Conservation (phyloP, 2,113 vertebrate species). For the Ictalurus punctatus region DNA sequence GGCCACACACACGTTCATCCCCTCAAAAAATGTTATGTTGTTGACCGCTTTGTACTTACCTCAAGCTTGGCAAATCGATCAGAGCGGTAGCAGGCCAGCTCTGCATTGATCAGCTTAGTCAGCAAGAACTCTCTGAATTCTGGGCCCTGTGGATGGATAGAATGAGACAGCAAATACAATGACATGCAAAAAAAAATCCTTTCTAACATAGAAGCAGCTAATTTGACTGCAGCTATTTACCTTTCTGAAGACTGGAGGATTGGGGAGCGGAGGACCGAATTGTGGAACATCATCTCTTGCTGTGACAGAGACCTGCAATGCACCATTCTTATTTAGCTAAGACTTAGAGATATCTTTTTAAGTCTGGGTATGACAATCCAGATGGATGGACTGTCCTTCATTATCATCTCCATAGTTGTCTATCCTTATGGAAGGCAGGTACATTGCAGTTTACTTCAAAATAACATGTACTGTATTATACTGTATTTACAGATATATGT, state of each 20-base stretch:
- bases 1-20: neutral
- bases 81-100: slow-evolving; percentile 90
- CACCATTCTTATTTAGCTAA: slow-evolving; percentile 31
- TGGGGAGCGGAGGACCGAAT: slow-evolving; percentile 87
- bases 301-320: slow-evolving; percentile 85
- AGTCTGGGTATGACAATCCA: neutral
- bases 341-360: neutral
- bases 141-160: slow-evolving; percentile 70
- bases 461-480: neutral
- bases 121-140: slow-evolving; percentile 95
- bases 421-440: neutral
- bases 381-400: neutral
- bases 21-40: neutral
- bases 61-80: slow-evolving; percentile 93
- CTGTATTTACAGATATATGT: neutral
- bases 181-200: slow-evolving; percentile 21
- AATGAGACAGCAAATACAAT: slow-evolving; percentile 22
- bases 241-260: slow-evolving; percentile 86
- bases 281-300: slow-evolving; percentile 89
- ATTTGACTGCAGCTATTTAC: slow-evolving; percentile 59
- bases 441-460: neutral
- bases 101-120: slow-evolving; percentile 92
- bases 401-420: slow-evolving; percentile 4
- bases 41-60: slow-evolving; percentile 70
- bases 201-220: neutral